phyloP scores from a whole-genome alignment of 2,113 vertebrate genomes.

The Corythornis madagascariensis region DNA sequence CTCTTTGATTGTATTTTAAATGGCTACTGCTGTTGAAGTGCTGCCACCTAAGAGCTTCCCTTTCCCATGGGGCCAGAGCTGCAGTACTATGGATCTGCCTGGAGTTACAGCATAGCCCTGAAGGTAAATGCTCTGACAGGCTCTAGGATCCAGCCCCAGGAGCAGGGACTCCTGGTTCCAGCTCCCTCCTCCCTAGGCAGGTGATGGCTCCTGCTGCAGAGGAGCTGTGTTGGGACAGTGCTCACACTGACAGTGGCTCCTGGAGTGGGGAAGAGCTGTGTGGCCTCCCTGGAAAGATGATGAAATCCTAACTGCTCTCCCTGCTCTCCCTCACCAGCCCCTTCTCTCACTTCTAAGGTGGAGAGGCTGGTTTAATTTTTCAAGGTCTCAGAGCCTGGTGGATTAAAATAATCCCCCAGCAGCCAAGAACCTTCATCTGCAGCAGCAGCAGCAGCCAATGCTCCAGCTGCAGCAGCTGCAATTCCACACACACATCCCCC shows the following conservation, averaged over 20 bases:
- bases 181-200: too few relatives aligned
- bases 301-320: background rate
- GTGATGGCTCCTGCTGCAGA: background rate
- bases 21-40: background rate
- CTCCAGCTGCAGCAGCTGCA: background rate
- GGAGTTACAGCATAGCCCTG: background rate
- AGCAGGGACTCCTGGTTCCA: background rate
- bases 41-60: background rate
- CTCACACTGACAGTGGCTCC: rapidly evolving
- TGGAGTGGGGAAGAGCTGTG: background rate
- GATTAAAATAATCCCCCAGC: background rate
- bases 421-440: rapidly evolving
- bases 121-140: background rate
- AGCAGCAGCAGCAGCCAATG: background rate
- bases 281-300: background rate
- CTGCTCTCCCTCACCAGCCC: background rate
- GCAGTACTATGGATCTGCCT: background rate
- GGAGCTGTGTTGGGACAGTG: rapidly evolving
- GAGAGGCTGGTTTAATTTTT: background rate
- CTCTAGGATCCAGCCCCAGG: background rate
- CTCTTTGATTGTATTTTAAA: too few relatives aligned
- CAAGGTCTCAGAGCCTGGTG: background rate
- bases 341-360: background rate
- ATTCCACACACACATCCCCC: background rate
- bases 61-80: background rate